These are phyloP conservation scores for Wiebesia pumilae DNA, from an alignment of 1,140 invertebrate species.

Conservation along the genomic window DNA sequence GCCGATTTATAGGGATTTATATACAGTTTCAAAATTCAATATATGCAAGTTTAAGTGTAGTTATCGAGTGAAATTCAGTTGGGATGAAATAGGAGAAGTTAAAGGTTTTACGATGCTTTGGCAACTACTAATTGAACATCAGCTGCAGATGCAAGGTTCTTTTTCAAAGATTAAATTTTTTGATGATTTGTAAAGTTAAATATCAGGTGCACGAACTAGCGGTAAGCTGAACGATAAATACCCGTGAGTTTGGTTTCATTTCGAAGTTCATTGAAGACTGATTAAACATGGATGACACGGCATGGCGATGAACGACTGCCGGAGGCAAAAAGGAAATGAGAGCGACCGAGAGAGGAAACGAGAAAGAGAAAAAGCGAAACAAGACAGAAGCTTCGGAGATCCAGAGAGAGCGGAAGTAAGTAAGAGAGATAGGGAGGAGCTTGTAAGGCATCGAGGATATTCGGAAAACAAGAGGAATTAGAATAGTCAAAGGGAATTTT, in stretches of 20 bases:
- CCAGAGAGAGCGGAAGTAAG: background rate
- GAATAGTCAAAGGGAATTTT: background rate
- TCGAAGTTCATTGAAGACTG: slow-evolving; percentile 28
- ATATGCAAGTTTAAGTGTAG: background rate
- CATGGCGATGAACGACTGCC: slow-evolving; percentile 5
- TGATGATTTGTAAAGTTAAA: background rate
- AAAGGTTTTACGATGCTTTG: background rate
- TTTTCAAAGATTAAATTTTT: background rate
- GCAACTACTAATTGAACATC: background rate
- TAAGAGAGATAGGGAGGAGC: background rate
- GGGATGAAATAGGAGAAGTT: background rate
- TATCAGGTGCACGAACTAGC: background rate
- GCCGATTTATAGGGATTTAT: background rate
- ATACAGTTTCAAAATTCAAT: background rate
- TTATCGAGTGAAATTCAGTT: background rate
- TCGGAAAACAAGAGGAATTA: slow-evolving; percentile 21
- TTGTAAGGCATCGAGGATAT: background rate
- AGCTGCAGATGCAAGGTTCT: background rate
- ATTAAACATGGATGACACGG: slow-evolving; percentile 30
- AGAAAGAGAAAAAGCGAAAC: background rate
- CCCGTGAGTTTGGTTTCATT: slow-evolving; percentile 33
- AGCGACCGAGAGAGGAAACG: background rate
- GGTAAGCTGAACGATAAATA: slow-evolving; percentile 29
- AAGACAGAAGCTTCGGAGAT: background rate
- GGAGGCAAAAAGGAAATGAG: slow-evolving; percentile 19